Evolutionary conservation across 2,113 vertebrate genomes (phyloP), one percentile per base, ranked within the genome.

Genomic region (Glaucomys volans): DNA sequence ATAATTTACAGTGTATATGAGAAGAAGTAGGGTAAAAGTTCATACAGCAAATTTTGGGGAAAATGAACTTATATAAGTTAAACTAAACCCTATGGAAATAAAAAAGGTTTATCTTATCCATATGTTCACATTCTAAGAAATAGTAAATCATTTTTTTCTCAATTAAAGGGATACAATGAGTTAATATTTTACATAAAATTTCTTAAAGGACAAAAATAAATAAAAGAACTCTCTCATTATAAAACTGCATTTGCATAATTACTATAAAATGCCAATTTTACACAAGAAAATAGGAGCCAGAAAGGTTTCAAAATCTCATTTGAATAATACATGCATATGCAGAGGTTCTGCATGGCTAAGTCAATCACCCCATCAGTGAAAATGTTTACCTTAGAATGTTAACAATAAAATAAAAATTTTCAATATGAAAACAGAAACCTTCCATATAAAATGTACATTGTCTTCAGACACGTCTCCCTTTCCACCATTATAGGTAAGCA

Each of bases 181-280:
- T 64, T 71, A n/a, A 74, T 4, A 20, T 80, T 75, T 76, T 71
- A 10, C 44, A 87, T 71, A 54, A 47, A 62, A 85, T 82, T 92
- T 4, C 44, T 71, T 69, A 76, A 90, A 94, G 35, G 35, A 72
- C 72, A 90, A 35, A 93, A 72, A 69, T 42, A 72, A 79, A 17
- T 32, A 22, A 74, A 95, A 80, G 3, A 67, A 20, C 22, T 86
- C 44, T 94, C 62, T 88, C 75, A 93, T 40, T 79, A 91, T 30
- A 84, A 83, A 96, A 59, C 0, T 57, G 0, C 82, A 91, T 82
- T 97, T 90, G 8, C 59, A 91, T 91, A 92, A 97, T 95, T 97
- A 93, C 32, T 91, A 16, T 83, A 93, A 95, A 95, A 95, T 93
- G 37, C 13, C 93, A 91, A 86, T 90, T 97, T 86, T 62, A 57